Base-by-base conservation (phyloP, 2,113 vertebrate genomes). In the Tiliqua scincoides region DNA sequence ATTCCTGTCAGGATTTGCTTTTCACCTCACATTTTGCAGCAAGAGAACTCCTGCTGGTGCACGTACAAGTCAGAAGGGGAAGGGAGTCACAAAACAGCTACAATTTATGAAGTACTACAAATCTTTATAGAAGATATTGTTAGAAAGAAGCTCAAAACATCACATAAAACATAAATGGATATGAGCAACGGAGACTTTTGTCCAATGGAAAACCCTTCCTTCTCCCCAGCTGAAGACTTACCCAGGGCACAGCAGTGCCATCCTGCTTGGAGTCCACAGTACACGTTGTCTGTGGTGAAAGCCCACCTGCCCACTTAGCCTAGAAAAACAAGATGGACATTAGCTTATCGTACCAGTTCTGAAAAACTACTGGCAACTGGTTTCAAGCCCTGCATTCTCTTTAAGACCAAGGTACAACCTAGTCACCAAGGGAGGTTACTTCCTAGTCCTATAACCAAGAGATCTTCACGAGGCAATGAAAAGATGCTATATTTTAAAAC, bases 191-290 rank as follows among this genome's bases (percentile, higher is more conserved):
- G 75, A 62, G 11, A 37, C 10, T 2, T 14, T 37, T 32, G 27
- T 25, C 11, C 52, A 25, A 40, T 4, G 48, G 37, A 71, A 73
- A 21, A 59, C 30, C 3, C 10, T 6, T 1, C 5, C 25, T 14
- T 8, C 8, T 4, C 25, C 37, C 48, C 11, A 52, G 20, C 9
- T 14, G 68, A 35, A 37, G 21, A 94, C 92, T 92, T 89, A 95
- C 95, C 94, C 93, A 93, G 37, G 88, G 72, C 72, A 86, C 40
- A 54, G 40, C 61, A 77, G 85, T 43, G 15, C 90, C 89, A 71
- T 94, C 93, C 8, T 65, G 32, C 10, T 80, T 84, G n/a, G 87
- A 35, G 30, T 15, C 62, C 4, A 25, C 3, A 32, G 82, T 67
- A 48, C 43, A 4, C 67, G 72, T 84, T 35, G 77, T n/a, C 23